A percentile compares a stretch with the other conserved stretches of the same genome.
These are phyloP conservation scores for western clawed frog (Xenopus tropicalis) DNA, from an alignment of 2,113 vertebrate species.

Conservation along the genomic window UCB_Xtro_10.0 CM004450.2:111247501-111248000, in stretches of 20 bases:
- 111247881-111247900: too few relatives aligned
- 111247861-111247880: too few relatives aligned
- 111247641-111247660: constrained; percentile 99
- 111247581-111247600: constrained; percentile 99
- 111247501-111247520: constrained; percentile 99
- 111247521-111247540: constrained; percentile 99
- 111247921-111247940: too few relatives aligned
- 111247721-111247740: constrained; percentile 96
- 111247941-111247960: too few relatives aligned
- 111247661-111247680: constrained; percentile 99
- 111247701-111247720: constrained; percentile 99
- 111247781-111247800: not conserved
- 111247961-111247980: too few relatives aligned
- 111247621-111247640: constrained; percentile 99
- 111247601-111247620: constrained; percentile 99
- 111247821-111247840: too few relatives aligned
- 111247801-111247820: too few relatives aligned
- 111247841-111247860: too few relatives aligned
- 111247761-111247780: not conserved
- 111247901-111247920: too few relatives aligned
- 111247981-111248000: too few relatives aligned
- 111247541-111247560: constrained; percentile 99
- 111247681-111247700: constrained; percentile 99
- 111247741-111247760: constrained; percentile 27
- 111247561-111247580: constrained; percentile 99